Base-by-base conservation (phyloP, 2,888 invertebrate genomes). In the Torymus texanus region DNA sequence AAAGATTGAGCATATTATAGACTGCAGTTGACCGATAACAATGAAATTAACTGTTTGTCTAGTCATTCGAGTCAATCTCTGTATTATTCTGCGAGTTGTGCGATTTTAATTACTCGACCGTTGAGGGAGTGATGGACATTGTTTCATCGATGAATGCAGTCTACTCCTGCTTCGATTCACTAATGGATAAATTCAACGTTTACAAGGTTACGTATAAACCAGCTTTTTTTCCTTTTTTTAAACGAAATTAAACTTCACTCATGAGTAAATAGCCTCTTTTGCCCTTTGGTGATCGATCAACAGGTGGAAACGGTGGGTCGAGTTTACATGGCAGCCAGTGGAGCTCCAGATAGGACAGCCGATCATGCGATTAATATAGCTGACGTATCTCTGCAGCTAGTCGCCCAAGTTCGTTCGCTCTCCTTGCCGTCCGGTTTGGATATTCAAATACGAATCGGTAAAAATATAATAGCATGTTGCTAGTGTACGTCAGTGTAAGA, bases 241-340 rank as follows among this genome's bases (percentile, higher is more conserved):
- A 41, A 41, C 41, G 5, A 41, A 41, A 41, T 5, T 8, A 8
- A 41, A 5, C 41, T 41, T 41, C 8, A 41, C 41, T 8, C 1
- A 8, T 8, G 41, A 41, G 41, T 8, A 8, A 41, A 41, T 8
- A 21, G 2, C 8, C 41, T 41, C 41, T 8, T 41, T 41, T 41
- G 8, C 8, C 8, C 41, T 8, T 41, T 1, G 41, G 8, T 18
- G 2, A 63, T 51, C 50, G 18, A 10, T 56, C n/a, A 85, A 59
- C 87, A 96, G 96, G 97, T 97, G 79, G 97, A 97, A 91, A 97
- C 97, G 0, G 96, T 97, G 0, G 97, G 97, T n/a, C 95, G 94
- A 88, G 94, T 94, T 68, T 97, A 97, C 89, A 97, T 97, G 97
- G 94, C 96, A 55, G 97, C 97, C 5, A 96, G 97, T 65, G 97